Evolutionary conservation across 2,888 invertebrate species (phyloP).

Genomic region (Podotricha telesiphe): DNA sequence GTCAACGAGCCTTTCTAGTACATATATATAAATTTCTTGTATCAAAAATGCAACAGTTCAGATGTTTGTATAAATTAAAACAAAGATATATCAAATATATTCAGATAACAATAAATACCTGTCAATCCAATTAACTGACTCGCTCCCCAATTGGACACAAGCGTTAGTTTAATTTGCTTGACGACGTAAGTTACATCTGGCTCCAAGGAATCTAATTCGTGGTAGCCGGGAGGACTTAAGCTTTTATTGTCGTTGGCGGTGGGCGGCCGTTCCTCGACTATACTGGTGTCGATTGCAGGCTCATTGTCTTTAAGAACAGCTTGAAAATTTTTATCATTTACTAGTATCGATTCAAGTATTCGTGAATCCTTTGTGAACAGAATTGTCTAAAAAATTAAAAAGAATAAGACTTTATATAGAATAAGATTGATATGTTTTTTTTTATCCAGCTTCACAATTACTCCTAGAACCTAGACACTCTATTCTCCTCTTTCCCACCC

Average conservation of each 20-base stretch:
- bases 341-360: conserved; percentile 84
- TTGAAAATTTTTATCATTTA: conserved; percentile 72
- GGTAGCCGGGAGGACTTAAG: conserved; percentile 56
- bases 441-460: too few relatives aligned
- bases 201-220: conserved; percentile 52
- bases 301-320: conserved; percentile 71
- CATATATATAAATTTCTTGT: too few relatives aligned
- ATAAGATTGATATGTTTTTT: too few relatives aligned
- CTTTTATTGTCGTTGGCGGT: conserved; percentile 79
- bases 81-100: too few relatives aligned
- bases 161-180: conserved; percentile 78
- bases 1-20: too few relatives aligned
- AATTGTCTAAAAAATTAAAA: conserved; percentile 88
- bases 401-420: too few relatives aligned
- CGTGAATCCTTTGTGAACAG: conserved; percentile 90
- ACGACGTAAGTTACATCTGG: conserved; percentile 64
- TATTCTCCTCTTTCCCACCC: too few relatives aligned
- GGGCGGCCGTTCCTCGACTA: conserved; percentile 81
- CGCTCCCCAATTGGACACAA: conserved; percentile 87
- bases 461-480: too few relatives aligned
- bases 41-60: too few relatives aligned
- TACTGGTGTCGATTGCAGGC: conserved; percentile 54
- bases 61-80: too few relatives aligned
- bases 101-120: conserved; percentile 54
- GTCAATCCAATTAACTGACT: conserved; percentile 84